Base-by-base conservation (phyloP, 2,797 vertebrate genomes). In the Amphiprion clarkii region DNA sequence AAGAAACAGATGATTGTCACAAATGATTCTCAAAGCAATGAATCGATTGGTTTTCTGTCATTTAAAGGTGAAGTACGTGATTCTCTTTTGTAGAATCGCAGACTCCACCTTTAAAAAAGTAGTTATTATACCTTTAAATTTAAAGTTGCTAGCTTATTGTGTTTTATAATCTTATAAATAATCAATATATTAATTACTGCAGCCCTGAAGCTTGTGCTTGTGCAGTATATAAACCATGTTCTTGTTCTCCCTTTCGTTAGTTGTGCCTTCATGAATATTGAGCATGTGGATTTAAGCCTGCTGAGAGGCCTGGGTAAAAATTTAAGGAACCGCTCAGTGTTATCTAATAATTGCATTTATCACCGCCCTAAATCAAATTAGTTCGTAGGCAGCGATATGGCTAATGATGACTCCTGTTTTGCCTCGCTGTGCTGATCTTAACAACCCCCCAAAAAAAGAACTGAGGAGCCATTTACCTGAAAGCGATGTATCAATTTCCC, bases 381-480 rank as follows among this genome's bases (percentile, higher is more conserved):
- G 74, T 82, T 79, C 4, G 2, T 12, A 39, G 9, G 13, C 44
- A 79, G 53, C 63, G 78, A 74, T 46, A 56, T 46, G 9, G 31
- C 61, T 74, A 62, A 84, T 58, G n/a, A 78, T 74, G 40, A 55
- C 36, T 79, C 12, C 0, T 74, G 64, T 52, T 61, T 64, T 36
- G 36, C 67, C 39, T 75, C 29, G 17, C 64, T 44, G 52, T 31
- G 56, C 70, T 80, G 54, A 86, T 84, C 66, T 82, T 74, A 84
- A 85, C 67, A 85, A 76, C 56, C 71, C 21, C 56, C 73, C 21
- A 68, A 31, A 79, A 74, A 67, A 81, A 36, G 9, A 10, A 78
- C 63, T 8, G 29, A 76, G 71, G 51, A 86, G 57, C 80, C 66
- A 68, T 91, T 91, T 87, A 87, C 86, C 82, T 81, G 80, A 75